Conservation (phyloP, 2,888 invertebrate genomes). For the Liopterus haemorrhoidalis region DNA sequence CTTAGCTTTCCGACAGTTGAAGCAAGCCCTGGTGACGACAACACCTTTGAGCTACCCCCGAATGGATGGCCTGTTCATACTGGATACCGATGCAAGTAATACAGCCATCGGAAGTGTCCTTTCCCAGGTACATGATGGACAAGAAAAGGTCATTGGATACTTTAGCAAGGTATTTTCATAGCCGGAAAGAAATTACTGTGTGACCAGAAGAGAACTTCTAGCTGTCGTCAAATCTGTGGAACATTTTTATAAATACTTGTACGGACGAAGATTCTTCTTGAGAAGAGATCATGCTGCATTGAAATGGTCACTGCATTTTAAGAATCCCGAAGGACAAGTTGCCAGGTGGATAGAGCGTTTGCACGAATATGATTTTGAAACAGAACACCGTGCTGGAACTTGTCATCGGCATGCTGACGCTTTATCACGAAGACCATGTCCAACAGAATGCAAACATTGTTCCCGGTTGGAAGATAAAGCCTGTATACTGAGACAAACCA, state of each 20-base stretch:
- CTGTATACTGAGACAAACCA: background rate
- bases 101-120: constrained; percentile 1
- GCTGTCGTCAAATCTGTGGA: constrained; percentile 32
- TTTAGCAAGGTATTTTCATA: constrained; percentile 24
- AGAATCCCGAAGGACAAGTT: constrained; percentile 37
- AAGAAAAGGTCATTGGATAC: constrained; percentile 25
- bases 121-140: constrained; percentile 13
- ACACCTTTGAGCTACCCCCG: background rate
- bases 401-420: too few relatives aligned
- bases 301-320: constrained; percentile 37
- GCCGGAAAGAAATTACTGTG: constrained; percentile 32
- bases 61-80: background rate
- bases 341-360: constrained; percentile 37
- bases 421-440: constrained; percentile 30
- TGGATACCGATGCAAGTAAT: constrained; percentile 1
- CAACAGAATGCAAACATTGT: constrained; percentile 4
- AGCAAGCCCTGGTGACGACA: background rate
- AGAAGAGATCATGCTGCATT: constrained; percentile 37
- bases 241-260: constrained; percentile 36
- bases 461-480: background rate
- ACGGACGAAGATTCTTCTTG: constrained; percentile 33
- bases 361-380: constrained; percentile 34
- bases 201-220: constrained; percentile 33
- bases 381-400: constrained; percentile 32
- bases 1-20: background rate